Percentiles rank a stretch among this genome's conserved stretches.
Evolutionary conservation across 2,888 invertebrate genomes (phyloP).

Genomic region (Dolichopus griseipennis): DNA sequence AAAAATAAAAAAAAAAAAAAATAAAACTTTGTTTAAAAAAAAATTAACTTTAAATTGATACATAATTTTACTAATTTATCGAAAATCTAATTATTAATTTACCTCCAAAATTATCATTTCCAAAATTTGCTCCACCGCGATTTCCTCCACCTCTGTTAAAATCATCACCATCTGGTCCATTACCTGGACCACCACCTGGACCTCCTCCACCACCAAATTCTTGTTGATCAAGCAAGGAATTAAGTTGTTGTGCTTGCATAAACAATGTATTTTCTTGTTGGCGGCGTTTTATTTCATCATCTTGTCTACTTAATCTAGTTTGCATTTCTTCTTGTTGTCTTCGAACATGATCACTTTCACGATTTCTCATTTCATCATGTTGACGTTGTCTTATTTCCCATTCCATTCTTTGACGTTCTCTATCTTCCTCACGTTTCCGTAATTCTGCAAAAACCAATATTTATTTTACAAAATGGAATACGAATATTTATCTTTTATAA

Average conservation of each 20-base stretch:
- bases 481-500: background rate
- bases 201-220: conserved; percentile 45
- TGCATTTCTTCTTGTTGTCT: conserved; percentile 72
- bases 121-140: background rate
- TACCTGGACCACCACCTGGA: conserved; percentile 22
- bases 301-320: conserved; percentile 66
- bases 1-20: background rate
- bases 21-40: background rate
- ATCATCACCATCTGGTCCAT: background rate
- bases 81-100: too few species aligned
- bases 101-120: conserved; percentile 18
- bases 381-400: conserved; percentile 76
- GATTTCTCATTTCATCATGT: conserved; percentile 67
- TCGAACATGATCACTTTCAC: conserved; percentile 56
- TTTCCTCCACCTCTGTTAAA: background rate
- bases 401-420: conserved; percentile 74
- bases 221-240: conserved; percentile 61
- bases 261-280: conserved; percentile 83
- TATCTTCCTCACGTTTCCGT: conserved; percentile 74
- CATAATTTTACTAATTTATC: too few species aligned
- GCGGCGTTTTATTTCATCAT: conserved; percentile 74
- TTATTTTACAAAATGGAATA: background rate
- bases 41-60: too few species aligned
- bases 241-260: conserved; percentile 63
- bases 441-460: conserved; percentile 48